phyloP scores from a whole-genome alignment of 1,140 invertebrate species.

The Chionoecetes opilio region DNA sequence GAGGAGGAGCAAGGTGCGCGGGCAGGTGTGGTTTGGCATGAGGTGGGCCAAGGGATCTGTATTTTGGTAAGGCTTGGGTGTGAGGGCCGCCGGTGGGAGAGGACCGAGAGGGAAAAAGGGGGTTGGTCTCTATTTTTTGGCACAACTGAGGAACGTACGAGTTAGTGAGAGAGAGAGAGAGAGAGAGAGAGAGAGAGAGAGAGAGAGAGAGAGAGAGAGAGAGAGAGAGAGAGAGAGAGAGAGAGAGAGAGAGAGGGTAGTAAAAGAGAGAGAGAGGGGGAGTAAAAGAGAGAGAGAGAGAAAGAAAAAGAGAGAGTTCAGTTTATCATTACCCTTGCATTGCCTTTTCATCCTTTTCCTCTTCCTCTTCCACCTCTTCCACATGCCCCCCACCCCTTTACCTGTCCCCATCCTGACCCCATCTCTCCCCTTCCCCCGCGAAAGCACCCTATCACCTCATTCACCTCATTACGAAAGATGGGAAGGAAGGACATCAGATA shows the following conservation, averaged over 20 bases:
- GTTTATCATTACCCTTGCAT: background rate
- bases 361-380: background rate
- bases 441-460: background rate
- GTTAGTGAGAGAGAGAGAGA: background rate
- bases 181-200: slow-evolving; percentile 27
- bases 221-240: background rate
- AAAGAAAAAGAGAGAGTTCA: background rate
- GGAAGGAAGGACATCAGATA: no score
- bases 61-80: background rate
- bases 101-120: background rate
- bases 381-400: background rate
- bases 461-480: background rate
- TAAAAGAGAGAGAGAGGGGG: background rate
- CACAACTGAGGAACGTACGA: background rate
- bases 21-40: background rate
- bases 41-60: background rate
- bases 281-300: background rate
- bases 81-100: background rate
- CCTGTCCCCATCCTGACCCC: background rate
- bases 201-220: background rate
- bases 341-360: background rate
- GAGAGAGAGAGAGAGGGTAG: background rate
- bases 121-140: background rate
- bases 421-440: background rate
- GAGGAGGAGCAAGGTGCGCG: background rate